A percentile compares a stretch with the other conserved stretches of the same genome.
Evolutionary conservation across 2,888 invertebrate species (phyloP).

Genomic region (Vandiemenella viatica): DNA sequence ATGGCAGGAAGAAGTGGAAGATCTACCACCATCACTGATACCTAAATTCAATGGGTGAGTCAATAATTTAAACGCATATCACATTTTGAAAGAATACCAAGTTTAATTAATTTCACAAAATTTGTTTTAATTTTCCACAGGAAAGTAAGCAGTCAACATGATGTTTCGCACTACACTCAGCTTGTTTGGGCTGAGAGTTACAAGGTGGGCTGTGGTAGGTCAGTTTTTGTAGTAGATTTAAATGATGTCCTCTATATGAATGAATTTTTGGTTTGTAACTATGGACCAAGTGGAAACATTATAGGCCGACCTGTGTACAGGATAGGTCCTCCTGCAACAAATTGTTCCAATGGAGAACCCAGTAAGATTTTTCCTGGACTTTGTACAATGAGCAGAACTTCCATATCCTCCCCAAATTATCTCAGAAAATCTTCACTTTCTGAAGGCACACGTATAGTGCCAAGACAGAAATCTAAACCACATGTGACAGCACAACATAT

Average conservation of each 20-base stretch:
- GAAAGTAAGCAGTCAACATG: no score
- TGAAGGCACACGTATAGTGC: no score
- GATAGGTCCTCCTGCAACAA: background rate
- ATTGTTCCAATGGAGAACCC: background rate
- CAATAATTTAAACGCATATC: background rate
- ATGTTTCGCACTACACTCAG: conserved; percentile 1
- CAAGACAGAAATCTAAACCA: no score
- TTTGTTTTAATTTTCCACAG: no score
- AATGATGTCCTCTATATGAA: background rate
- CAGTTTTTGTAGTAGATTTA: background rate
- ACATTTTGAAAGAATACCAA: no score
- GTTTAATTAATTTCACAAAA: no score
- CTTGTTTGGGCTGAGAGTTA: background rate
- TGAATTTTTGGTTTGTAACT: conserved; percentile 1
- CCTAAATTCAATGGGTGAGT: background rate
- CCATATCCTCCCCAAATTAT: no score
- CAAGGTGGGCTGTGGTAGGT: background rate
- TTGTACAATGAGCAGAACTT: no score
- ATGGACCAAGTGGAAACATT: conserved; percentile 1
- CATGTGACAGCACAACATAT: no score
- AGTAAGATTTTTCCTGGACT: background rate
- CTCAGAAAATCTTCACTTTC: no score
- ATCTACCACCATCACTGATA: background rate
- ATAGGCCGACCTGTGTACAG: background rate
- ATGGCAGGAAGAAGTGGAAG: conserved; percentile 14